Conservation (phyloP, 2,888 invertebrate species). For the Prenolepis imparis region DNA sequence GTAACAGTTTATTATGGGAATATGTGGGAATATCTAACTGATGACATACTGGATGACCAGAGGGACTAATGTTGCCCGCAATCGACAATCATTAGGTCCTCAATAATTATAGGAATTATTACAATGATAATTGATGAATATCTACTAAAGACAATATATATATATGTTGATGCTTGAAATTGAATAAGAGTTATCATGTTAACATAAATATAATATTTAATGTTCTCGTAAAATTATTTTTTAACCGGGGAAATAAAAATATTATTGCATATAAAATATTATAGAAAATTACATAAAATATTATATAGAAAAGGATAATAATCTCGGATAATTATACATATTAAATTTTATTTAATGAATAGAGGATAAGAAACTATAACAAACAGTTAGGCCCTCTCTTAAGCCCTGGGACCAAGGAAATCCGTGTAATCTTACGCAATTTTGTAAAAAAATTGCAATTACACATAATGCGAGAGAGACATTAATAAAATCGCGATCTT, state of each 20-base stretch:
- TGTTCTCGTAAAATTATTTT: neutral
- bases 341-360: neutral
- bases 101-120: constrained; percentile 33
- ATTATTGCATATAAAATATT: neutral
- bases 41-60: constrained; percentile 29
- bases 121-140: constrained; percentile 19
- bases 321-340: neutral
- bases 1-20: constrained; percentile 16
- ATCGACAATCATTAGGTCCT: constrained; percentile 20
- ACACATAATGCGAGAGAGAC: neutral
- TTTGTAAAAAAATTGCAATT: neutral
- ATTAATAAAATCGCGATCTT: neutral
- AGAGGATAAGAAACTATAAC: neutral
- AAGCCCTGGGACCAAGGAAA: neutral
- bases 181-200: neutral
- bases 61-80: constrained; percentile 28
- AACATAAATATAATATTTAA: neutral
- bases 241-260: neutral
- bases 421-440: neutral
- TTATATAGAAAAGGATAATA: neutral
- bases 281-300: too few species aligned
- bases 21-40: constrained; percentile 28
- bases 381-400: neutral
- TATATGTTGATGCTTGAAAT: constrained; percentile 6
- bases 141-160: neutral